These are phyloP conservation scores for Horisme vitalbata DNA, from an alignment of 2,888 invertebrate species.

Conservation along the genomic window DNA sequence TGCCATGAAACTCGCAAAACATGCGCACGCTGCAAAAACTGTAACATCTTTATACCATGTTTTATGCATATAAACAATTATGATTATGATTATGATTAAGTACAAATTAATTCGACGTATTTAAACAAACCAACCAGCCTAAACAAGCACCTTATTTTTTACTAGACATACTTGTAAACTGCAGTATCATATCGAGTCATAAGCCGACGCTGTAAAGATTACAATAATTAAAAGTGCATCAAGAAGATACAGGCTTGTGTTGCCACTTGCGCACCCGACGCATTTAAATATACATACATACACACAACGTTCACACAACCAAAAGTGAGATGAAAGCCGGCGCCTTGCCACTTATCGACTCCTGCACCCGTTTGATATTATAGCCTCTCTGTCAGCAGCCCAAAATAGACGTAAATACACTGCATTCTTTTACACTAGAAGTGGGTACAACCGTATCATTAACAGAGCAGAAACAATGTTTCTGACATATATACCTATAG, in stretches of 20 bases:
- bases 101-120: too few relatives aligned
- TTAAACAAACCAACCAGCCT: too few relatives aligned
- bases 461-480: conserved; percentile 3
- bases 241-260: conserved; percentile 17
- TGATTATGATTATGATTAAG: too few relatives aligned
- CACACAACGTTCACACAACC: conserved; percentile 38
- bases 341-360: conserved; percentile 75
- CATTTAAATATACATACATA: conserved; percentile 59
- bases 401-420: conserved; percentile 67
- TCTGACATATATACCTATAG: conserved; percentile 2
- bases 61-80: too few relatives aligned
- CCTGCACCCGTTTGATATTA: conserved; percentile 69
- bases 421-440: conserved; percentile 38
- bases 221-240: neutral
- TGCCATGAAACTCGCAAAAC: too few relatives aligned
- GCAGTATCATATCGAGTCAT: neutral
- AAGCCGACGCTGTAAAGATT: neutral
- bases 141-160: too few relatives aligned
- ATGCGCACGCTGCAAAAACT: too few relatives aligned
- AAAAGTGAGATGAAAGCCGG: conserved; percentile 71
- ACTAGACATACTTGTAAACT: too few relatives aligned
- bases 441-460: neutral
- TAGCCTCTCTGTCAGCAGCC: conserved; percentile 71
- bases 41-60: too few relatives aligned
- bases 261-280: conserved; percentile 46